Conservation (phyloP, 1,140 invertebrate genomes). For the Polypedilum vanderplanki region DNA sequence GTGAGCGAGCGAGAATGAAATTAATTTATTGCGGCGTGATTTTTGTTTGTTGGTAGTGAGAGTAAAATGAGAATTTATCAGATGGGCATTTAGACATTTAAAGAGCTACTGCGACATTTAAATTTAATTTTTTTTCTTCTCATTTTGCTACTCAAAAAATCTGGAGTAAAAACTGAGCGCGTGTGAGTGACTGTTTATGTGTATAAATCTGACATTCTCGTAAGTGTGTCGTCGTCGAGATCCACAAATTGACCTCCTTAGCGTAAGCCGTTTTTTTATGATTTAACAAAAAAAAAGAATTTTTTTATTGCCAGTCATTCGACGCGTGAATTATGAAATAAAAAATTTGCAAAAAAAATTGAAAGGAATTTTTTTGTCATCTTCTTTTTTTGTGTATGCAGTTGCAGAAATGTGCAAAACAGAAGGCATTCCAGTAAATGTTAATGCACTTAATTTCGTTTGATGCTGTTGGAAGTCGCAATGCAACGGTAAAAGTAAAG, state of each 20-base stretch:
- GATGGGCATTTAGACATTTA: not conserved
- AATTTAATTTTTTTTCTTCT: not conserved
- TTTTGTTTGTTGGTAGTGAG: not conserved
- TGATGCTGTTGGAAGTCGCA: not conserved
- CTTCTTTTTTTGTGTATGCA: too few species aligned
- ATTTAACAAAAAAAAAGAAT: not conserved
- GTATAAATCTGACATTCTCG: not conserved
- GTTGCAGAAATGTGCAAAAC: too few species aligned
- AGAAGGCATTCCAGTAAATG: not conserved
- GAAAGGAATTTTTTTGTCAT: too few species aligned
- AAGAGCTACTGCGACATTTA: not conserved
- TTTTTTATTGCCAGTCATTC: not conserved
- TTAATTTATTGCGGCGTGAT: conserved; percentile 17
- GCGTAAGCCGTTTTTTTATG: not conserved
- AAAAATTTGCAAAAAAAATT: not conserved
- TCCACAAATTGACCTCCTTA: conserved; percentile 17
- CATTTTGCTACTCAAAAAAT: not conserved
- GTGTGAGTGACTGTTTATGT: not conserved
- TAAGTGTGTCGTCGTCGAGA: conserved; percentile 10
- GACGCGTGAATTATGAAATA: conserved; percentile 17
- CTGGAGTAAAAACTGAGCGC: not conserved
- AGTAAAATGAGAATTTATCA: not conserved
- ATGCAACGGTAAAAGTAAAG: not conserved
- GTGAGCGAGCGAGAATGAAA: not conserved
- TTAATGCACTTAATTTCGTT: not conserved